Evolutionary conservation across 2,888 invertebrate species (phyloP), one percentile per base, ranked within the genome.

Genomic region (Philopedon plagiatum): DNA sequence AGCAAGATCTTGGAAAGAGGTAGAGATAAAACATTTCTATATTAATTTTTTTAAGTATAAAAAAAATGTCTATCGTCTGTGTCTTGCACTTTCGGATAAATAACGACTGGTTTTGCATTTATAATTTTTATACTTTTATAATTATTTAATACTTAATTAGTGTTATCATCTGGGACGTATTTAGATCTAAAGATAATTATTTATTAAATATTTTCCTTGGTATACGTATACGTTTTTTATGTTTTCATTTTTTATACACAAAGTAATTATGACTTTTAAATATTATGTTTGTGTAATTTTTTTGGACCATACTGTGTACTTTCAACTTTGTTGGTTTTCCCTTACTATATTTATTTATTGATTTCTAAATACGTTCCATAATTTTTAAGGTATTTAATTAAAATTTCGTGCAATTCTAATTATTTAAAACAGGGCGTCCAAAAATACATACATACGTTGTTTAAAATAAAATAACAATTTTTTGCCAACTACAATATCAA

Each of bases 51-150:
- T 19, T 19, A 11, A 9, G 18, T 7, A 34, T 34, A 11, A 34
- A 9, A 23, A 23, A 51, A 51, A 51, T 13, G n/a, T n/a, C n/a
- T 51, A 21, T 11, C 23, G 23, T 18, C 8, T 57, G 4, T 19
- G 13, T 5, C 13, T 57, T 21, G 26, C 49, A 49, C 37, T 7
- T 15, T 34, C 23, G 37, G 19, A 23, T 34, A 13, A 41, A 9
- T 11, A n/a, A 32, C 5, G 32, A 61, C 46, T 61, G 60, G 19
- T 61, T 46, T 60, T 15, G 46, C 46, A 61, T 61, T 61, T 61
- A 61, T 32, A 32, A 46, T 61, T 61, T 46, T 46, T 61, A 46
- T 61, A 61, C 61, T 61, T 61, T 61, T 61, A 46, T 61, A 61
- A 5, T 18, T 41, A 46, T 15, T 44, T 32, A 46, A 7, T 23